A percentile compares a stretch with the other conserved stretches of the same genome.
phyloP scores from a whole-genome alignment of 2,888 invertebrate genomes.

The Philereme vetulata region DNA sequence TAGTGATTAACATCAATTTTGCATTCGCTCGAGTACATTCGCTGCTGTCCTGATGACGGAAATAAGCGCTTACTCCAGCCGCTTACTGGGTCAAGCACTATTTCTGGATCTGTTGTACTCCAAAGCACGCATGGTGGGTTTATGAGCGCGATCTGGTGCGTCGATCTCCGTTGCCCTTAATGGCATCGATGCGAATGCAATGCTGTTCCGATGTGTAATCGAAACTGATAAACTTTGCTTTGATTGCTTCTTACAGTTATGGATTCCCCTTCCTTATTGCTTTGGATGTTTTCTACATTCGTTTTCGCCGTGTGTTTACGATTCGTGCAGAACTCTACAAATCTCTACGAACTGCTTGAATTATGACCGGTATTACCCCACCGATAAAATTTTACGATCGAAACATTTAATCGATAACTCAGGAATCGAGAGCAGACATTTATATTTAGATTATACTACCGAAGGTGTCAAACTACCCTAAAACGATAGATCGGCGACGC shows the following conservation, averaged over 20 bases:
- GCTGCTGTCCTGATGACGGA: slow-evolving; percentile 74
- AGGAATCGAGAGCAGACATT: slow-evolving; percentile 54
- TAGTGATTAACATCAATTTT: slow-evolving; percentile 59
- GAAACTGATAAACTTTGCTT: slow-evolving; percentile 26
- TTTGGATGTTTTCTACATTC: slow-evolving; percentile 16
- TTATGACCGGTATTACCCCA: slow-evolving; percentile 20
- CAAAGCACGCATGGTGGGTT: slow-evolving; percentile 68
- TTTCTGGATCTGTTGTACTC: slow-evolving; percentile 76
- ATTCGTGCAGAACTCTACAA: slow-evolving; percentile 8
- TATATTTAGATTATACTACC: slow-evolving; percentile 69
- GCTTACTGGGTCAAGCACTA: slow-evolving; percentile 80
- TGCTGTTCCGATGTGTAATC: slow-evolving; percentile 40
- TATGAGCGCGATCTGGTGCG: slow-evolving; percentile 61
- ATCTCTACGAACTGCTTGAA: slow-evolving; percentile 8
- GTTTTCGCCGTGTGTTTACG: slow-evolving; percentile 18
- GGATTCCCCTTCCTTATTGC: slow-evolving; percentile 12
- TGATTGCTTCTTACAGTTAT: slow-evolving; percentile 24
- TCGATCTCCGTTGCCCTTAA: slow-evolving; percentile 54
- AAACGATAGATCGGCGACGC: slow-evolving; percentile 73
- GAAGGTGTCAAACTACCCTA: slow-evolving; percentile 73
- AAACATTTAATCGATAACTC: slow-evolving; percentile 48
- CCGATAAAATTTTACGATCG: slow-evolving; percentile 43
- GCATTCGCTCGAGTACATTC: slow-evolving; percentile 49
- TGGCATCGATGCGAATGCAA: slow-evolving; percentile 52
- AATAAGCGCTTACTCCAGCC: slow-evolving; percentile 81